Base-by-base conservation (phyloP, 2,888 invertebrate genomes). In the Lysandra bellargus region DNA sequence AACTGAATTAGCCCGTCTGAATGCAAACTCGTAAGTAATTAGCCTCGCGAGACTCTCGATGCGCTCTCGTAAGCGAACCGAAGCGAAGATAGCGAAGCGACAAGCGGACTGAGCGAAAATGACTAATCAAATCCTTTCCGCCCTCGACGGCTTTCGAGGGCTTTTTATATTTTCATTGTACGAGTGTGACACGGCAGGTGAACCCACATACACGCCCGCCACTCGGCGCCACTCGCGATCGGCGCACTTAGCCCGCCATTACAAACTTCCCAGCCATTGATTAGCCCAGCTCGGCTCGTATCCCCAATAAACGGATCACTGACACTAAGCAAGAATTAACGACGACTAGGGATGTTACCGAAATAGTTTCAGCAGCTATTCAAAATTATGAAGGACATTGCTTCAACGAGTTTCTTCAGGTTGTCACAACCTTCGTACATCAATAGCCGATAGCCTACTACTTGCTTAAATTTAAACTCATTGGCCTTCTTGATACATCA, bases 51-150 rank as follows among this genome's bases (percentile, higher is more conserved):
- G 94, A 92, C 91, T 89, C 93, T 93, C 92, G 92, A 94, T 91
- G 82, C 88, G 89, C 92, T 87, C 94, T 94, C 89, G 90, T 90
- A 90, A 92, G 90, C 92, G 91, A 90, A 90, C 89, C 93, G 91
- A 84, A 89, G 91, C 90, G 92, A 93, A 93, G 93, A 92, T 92
- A 91, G 90, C 91, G 89, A 86, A 85, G 89, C 88, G 85, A 85
- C 87, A 84, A 86, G 88, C 90, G 87, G 88, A 88, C 85, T 84
- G 91, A 92, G 91, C 90, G 88, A 92, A 94, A 93, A 92, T 92
- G 93, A 92, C 93, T 94, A 94, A 94, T 94, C 94, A 94, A 94
- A 94, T 94, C 92, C 92, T 91, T 92, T 91, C 90, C 88, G 88
- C 93, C 88, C 92, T 90, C 91, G 85, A 87, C 91, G 89, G 89